Evolutionary conservation across 1,140 invertebrate genomes (phyloP).

Genomic region (Dysdera silvatica): DNA sequence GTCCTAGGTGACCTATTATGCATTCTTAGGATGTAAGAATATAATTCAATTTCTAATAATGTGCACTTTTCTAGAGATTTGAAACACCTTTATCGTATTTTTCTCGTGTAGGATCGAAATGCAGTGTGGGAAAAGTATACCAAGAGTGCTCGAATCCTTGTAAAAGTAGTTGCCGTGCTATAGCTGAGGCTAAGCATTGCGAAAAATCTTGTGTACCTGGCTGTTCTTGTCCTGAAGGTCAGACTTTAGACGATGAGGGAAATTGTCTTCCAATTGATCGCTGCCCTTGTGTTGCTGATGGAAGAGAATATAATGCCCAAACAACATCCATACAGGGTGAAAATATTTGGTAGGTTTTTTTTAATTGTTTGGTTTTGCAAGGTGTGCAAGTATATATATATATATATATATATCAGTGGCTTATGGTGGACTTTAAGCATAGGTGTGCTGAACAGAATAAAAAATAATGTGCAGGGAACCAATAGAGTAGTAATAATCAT

Average conservation of each 20-base stretch:
- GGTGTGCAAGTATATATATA: too few relatives aligned
- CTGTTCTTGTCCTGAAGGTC: conserved; percentile 71
- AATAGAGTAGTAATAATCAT: too few relatives aligned
- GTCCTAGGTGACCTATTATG: too few relatives aligned
- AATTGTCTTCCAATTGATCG: conserved; percentile 65
- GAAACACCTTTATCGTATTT: too few relatives aligned
- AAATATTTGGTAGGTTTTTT: conserved; percentile 51
- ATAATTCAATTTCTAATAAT: too few relatives aligned
- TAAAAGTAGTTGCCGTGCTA: conserved; percentile 58
- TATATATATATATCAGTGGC: too few relatives aligned
- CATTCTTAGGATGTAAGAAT: too few relatives aligned
- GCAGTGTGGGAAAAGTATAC: conserved; percentile 66
- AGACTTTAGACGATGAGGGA: conserved; percentile 59
- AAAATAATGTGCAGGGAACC: too few relatives aligned
- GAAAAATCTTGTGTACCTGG: conserved; percentile 68
- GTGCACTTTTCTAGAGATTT: too few relatives aligned
- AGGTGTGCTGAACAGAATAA: too few relatives aligned
- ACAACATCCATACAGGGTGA: conserved; percentile 51
- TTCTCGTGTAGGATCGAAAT: conserved; percentile 57
- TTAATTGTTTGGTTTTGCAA: too few relatives aligned
- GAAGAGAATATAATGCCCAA: conserved; percentile 60
- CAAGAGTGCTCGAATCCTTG: conserved; percentile 72
- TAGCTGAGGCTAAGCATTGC: conserved; percentile 52
- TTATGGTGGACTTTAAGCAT: too few relatives aligned
- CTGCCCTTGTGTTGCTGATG: conserved; percentile 67